Evolutionary conservation across 2,113 vertebrate species (phyloP).

Genomic region (Bettongia penicillata): DNA sequence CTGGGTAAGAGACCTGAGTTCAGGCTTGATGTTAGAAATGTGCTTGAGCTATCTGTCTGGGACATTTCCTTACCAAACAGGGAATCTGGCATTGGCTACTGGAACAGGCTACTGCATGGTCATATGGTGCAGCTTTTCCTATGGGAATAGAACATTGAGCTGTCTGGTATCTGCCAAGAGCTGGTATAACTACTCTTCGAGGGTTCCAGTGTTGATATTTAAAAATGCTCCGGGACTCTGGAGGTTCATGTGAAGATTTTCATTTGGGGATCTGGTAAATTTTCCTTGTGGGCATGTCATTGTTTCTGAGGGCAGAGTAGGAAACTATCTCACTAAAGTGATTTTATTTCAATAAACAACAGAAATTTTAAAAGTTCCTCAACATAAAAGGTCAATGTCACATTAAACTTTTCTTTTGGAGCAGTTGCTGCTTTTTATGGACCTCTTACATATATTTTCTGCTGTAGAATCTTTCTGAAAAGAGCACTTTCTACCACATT

Average conservation of each 20-base stretch:
- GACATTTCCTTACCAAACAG: neutral
- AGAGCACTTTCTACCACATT: neutral
- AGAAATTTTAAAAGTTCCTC: slow-evolving; percentile 36
- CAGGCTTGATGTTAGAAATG: neutral
- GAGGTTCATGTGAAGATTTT: slow-evolving; percentile 34
- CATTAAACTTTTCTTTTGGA: slow-evolving; percentile 38
- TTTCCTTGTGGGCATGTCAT: neutral
- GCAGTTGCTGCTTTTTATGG: neutral
- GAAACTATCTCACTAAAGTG: neutral
- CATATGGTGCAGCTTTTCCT: neutral
- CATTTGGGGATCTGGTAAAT: slow-evolving; percentile 13
- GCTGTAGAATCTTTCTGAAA: neutral
- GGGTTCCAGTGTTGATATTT: slow-evolving; percentile 19
- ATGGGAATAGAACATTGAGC: neutral
- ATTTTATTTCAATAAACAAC: slow-evolving; percentile 23
- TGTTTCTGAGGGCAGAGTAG: neutral
- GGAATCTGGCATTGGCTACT: neutral
- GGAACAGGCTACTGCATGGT: neutral
- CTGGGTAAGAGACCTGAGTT: neutral
- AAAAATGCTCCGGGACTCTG: slow-evolving; percentile 33
- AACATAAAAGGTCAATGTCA: slow-evolving; percentile 56
- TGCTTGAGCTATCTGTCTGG: neutral
- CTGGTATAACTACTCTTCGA: neutral
- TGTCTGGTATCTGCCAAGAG: slow-evolving; percentile 29
- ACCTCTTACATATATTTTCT: neutral